Evolutionary conservation across 2,113 vertebrate genomes (phyloP), one percentile per base, ranked within the genome.

Genomic region (Leptobrachium leishanense): DNA sequence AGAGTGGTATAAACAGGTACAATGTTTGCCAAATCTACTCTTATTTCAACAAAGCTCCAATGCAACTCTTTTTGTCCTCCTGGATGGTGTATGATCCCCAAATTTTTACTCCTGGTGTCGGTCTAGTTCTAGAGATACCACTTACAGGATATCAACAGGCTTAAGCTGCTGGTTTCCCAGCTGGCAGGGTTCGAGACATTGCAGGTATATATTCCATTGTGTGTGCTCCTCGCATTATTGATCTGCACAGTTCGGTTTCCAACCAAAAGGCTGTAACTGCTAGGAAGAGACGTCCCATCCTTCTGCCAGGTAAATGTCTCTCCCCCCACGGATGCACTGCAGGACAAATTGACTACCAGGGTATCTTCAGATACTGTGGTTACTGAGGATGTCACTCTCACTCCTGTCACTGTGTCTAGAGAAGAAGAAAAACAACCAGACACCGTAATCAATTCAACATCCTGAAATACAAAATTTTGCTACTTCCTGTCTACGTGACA

Each of bases 191-290:
- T 79, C 20, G 70, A 71, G 13, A 72, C 40, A 8, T 44, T 79
- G n/a, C 77, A 79, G 43, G 5, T 43, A 50, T 79, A 72, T 55
- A 43, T 72, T 54, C 77, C 77, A 12, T 1, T 66, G 15, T 66
- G 2, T 0, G 59, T 72, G 12, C 39, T 65, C 13, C 72, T 72
- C 0, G 77, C 68, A 2, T 9, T 39, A 2, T 39, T 79, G 1
- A 79, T 66, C 77, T 66, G 77, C 0, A 79, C 55, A n/a, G 62
- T 79, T 15, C 6, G 7, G 15, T 72, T 72, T 31, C 44, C 59
- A 55, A 72, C 13, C 40, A 66, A 2, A 8, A 54, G 8, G 1
- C 15, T 53, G 69, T 65, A 72, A 39, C 39, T 54, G 6, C 2
- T 4, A 2, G 12, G 1, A 8, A 79, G 1, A 12, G 40, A 0